Base-by-base conservation (phyloP, 2,888 invertebrate species). In the Gymnocheta viridis region DNA sequence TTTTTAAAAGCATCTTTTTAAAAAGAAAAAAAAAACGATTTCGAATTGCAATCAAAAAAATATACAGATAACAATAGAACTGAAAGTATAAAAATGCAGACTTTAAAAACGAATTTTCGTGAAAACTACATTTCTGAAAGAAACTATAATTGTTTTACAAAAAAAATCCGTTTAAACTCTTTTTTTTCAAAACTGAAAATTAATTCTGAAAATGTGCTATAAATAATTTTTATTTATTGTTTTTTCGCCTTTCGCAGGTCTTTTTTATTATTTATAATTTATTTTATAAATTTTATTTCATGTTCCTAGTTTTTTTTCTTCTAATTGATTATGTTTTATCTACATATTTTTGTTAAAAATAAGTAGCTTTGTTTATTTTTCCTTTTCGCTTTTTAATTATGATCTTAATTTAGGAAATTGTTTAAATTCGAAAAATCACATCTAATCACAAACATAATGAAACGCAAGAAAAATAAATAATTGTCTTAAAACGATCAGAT, bases 381-480 rank as follows among this genome's bases (percentile, higher is more conserved):
- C 2, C 9, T 14, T 35, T 35, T 49, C 5, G 22, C 2, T 64
- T 38, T 27, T 51, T 17, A 70, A 64, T 56, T 44, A 35, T 38
- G 44, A 47, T 66, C 47, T 66, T 66, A 54, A 70, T 72, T 69
- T 62, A 35, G 51, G 35, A 35, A 29, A 67, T 66, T 41, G 12
- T 58, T 69, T 67, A 24, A 47, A 49, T 66, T 66, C 1, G n/a
- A 14, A 29, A 29, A 73, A 60, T 17, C 44, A 12, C 35, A 49
- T n/a, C 14, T 38, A 51, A 74, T 64, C 10, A 62, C 60, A n/a
- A n/a, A n/a, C n/a, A 51, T 54, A 51, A 44, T 44, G 22, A 66
- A 17, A 12, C 4, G n/a, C n/a, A 56, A 35, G 29, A 66, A 77
- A 60, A 66, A 17, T 66, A 79, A 62, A 70, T 70, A 64, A 56